Conservation (phyloP, 2,113 vertebrate species). For the Tachuris rubrigastra region DNA sequence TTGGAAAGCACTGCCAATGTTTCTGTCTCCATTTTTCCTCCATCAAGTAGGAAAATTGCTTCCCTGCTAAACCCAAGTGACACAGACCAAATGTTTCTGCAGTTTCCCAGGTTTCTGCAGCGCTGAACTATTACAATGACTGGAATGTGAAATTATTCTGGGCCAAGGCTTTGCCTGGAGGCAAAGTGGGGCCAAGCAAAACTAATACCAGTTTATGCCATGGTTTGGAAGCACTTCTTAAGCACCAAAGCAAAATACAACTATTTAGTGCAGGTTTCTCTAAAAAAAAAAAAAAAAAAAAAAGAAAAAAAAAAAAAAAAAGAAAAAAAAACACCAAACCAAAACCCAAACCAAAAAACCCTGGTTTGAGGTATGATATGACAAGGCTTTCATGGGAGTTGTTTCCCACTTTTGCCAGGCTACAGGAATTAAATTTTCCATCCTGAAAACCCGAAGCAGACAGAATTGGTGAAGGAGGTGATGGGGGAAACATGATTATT, state of each 20-base stretch:
- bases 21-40: background rate
- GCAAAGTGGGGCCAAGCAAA: background rate
- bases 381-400: background rate
- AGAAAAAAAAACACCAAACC: too few relatives aligned
- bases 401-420: background rate
- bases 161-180: background rate
- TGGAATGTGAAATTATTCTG: background rate
- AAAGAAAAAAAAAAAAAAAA: too few relatives aligned
- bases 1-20: background rate
- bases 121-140: background rate
- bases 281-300: too few relatives aligned
- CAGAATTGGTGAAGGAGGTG: background rate
- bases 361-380: background rate
- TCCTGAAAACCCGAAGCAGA: background rate
- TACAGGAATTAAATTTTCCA: background rate
- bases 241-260: background rate
- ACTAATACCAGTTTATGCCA: background rate
- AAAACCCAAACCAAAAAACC: too few relatives aligned
- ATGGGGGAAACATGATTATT: conserved; percentile 27
- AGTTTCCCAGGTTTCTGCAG: background rate
- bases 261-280: background rate
- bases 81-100: background rate
- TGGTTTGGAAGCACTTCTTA: background rate
- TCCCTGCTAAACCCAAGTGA: background rate
- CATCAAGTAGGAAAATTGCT: background rate